Evolutionary conservation across 2,113 vertebrate species (phyloP), one percentile per base, ranked within the genome.

Genomic region (Marmota monax): DNA sequence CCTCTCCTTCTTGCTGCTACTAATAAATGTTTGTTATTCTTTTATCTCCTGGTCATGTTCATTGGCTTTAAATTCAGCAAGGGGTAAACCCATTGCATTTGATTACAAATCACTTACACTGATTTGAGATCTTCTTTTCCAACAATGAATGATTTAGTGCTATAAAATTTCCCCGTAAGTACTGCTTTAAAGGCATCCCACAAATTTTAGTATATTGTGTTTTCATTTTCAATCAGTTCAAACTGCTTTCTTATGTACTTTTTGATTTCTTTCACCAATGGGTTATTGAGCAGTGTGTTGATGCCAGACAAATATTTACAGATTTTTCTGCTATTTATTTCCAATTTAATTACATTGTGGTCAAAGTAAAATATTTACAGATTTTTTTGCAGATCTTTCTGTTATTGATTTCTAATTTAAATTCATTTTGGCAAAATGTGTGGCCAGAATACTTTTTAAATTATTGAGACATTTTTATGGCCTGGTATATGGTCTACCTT

Each of bases 161-260:
- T 42, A n/a, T 69, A 61, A 32, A 58, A 45, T 79, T 70, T 39
- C 10, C 34, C 18, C 17, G 25, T n/a, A 69, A 7, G 25, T 42
- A 58, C 45, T 83, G 51, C 18, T 78, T 94, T 80, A 92, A 87
- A 92, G 7, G n/a, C 39, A 79, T 58, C 5, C n/a, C 20, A 67
- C 39, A 92, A 69, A 85, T 91, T 63, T 86, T 96, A 6, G 73
- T 77, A 56, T 42, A 16, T 53, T 78, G 37, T 77, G 12, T 82
- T 95, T 79, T 91, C 61, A 58, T 84, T 92, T 92, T 88, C 56
- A 58, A 27, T 78, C 56, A 90, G 70, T 90, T 97, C 34, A 76
- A 80, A 90, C 76, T 80, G 70, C 5, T 80, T 65, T 84, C 39
- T 86, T 29, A 42, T 45, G 16, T 73, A 34, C 16, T 39, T 92